Evolutionary conservation across 2,113 vertebrate species (phyloP).

Genomic region (Theristicus caerulescens): DNA sequence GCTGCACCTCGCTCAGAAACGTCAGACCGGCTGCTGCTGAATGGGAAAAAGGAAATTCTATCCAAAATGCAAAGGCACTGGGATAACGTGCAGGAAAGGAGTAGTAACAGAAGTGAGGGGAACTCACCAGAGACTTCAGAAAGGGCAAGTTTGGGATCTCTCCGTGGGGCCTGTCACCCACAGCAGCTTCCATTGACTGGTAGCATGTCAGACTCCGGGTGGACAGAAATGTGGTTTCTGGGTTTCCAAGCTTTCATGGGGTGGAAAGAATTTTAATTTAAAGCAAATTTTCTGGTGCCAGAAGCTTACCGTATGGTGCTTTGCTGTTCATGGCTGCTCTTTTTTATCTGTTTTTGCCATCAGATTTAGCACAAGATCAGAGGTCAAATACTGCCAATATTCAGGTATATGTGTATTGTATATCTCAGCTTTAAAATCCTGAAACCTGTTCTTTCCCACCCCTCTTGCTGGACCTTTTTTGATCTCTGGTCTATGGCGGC

Average conservation of each 20-base stretch:
- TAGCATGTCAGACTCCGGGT: accelerated
- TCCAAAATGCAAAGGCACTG: background rate
- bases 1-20: background rate
- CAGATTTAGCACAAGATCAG: background rate
- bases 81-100: background rate
- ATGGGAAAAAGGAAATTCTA: background rate
- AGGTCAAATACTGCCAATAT: background rate
- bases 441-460: background rate
- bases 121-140: background rate
- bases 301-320: background rate
- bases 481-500: background rate
- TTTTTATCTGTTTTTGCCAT: background rate
- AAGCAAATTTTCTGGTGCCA: background rate
- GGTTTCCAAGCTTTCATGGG: background rate
- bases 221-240: background rate
- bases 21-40: background rate
- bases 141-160: background rate
- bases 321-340: background rate
- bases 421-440: background rate
- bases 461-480: background rate
- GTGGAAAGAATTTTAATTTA: background rate
- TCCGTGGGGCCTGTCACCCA: too few species aligned
- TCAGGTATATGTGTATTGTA: background rate
- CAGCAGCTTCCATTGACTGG: background rate
- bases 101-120: background rate